These are phyloP conservation scores for Chironex yamaguchii DNA, from an alignment of 30 jellyfish, hydroid and myxozoan species.

Conservation along the genomic window DNA sequence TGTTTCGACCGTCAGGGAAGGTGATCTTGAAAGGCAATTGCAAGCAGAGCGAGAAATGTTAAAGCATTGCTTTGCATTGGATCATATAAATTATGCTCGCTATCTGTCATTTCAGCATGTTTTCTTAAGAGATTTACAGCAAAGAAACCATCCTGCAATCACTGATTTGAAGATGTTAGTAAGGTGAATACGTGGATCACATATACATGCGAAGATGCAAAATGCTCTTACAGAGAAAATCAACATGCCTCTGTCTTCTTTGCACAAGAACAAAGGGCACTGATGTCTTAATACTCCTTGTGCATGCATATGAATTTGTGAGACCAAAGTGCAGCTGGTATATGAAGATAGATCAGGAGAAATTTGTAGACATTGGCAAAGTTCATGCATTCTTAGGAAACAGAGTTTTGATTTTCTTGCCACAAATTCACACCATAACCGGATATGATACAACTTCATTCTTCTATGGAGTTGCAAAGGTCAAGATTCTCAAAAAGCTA, in stretches of 20 bases:
- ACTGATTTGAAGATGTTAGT: conserved; percentile 6
- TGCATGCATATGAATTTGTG: conserved; percentile 30
- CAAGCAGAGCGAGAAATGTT: conserved; percentile 23
- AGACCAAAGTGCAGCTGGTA: conserved; percentile 27
- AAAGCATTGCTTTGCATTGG: conserved; percentile 13
- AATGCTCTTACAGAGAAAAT: conserved; percentile 22
- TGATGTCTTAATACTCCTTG: conserved; percentile 28
- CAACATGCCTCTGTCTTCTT: conserved; percentile 9
- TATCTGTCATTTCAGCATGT: conserved; percentile 42
- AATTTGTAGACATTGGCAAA: conserved; percentile 32
- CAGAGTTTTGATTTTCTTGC: conserved; percentile 1
- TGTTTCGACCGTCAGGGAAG: conserved; percentile 16
- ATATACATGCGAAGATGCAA: conserved; percentile 33
- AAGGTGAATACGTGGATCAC: conserved; percentile 60
- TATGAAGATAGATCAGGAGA: conserved; percentile 49
- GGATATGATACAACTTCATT: conserved; percentile 57
- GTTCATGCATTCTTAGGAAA: conserved; percentile 6
- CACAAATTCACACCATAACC: conserved; percentile 48
- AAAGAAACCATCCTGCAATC: conserved; percentile 35
- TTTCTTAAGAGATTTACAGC: conserved; percentile 24
- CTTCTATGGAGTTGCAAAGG: conserved; percentile 56
- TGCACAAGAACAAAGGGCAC: conserved; percentile 57
- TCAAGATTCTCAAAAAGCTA: no score
- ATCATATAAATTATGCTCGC: conserved; percentile 49
- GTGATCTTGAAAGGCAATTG: conserved; percentile 2